These are phyloP conservation scores for Zaprionus capensis DNA, from an alignment of 1,140 invertebrate genomes.

Conservation along the genomic window DNA sequence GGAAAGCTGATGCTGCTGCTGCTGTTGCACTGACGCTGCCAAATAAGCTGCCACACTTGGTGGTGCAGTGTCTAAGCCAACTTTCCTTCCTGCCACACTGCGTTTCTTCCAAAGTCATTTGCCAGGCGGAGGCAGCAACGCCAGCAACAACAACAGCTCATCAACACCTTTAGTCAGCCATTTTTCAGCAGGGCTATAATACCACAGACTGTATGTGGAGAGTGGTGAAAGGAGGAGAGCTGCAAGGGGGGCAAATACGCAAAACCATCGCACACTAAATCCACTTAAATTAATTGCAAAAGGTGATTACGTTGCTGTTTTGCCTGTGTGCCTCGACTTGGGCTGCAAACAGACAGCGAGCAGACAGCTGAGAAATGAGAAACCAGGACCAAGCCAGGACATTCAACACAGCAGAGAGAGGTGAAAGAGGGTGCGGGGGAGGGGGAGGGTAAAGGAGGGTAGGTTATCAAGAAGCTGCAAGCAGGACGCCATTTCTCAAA, in stretches of 20 bases:
- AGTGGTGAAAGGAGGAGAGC: neutral
- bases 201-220: slow-evolving; percentile 24
- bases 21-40: slow-evolving; percentile 4
- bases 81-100: slow-evolving; percentile 17
- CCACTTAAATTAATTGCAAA: slow-evolving; percentile 84
- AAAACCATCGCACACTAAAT: slow-evolving; percentile 81
- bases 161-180: slow-evolving; percentile 79
- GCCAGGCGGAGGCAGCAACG: slow-evolving; percentile 48
- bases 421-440: neutral
- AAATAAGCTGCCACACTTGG: slow-evolving; percentile 9
- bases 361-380: slow-evolving; percentile 78
- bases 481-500: slow-evolving; percentile 70
- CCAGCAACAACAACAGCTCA: slow-evolving; percentile 60
- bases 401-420: neutral
- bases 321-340: slow-evolving; percentile 59
- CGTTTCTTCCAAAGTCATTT: slow-evolving; percentile 60
- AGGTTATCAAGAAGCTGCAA: slow-evolving; percentile 76
- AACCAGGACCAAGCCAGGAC: slow-evolving; percentile 34
- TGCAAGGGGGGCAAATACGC: slow-evolving; percentile 61
- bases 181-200: slow-evolving; percentile 66
- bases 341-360: slow-evolving; percentile 67
- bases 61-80: slow-evolving; percentile 48
- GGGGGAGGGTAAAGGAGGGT: neutral
- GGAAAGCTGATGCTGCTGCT: slow-evolving; percentile 30
- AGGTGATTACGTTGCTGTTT: slow-evolving; percentile 84